phyloP scores from a whole-genome alignment of 1,140 invertebrate genomes.

The Drosophila subpulchrella region DNA sequence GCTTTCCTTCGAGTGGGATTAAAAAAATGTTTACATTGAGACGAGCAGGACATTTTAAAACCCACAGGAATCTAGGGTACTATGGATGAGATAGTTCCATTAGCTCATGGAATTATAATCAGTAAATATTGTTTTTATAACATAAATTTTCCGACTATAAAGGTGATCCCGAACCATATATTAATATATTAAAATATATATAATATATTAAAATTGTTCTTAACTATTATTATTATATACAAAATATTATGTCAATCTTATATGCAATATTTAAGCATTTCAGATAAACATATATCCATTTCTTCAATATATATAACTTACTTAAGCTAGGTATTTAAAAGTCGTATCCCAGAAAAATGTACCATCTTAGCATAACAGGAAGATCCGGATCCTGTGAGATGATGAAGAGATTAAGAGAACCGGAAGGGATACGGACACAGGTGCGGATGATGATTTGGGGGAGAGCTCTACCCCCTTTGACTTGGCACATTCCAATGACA shows the following conservation, averaged over 20 bases:
- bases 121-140: neutral
- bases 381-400: constrained; percentile 20
- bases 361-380: constrained; percentile 20
- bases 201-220: too few relatives aligned
- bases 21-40: constrained; percentile 45
- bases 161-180: too few relatives aligned
- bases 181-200: too few relatives aligned
- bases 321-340: neutral
- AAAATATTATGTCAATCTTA: too few relatives aligned
- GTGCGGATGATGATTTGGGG: constrained; percentile 34
- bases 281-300: too few relatives aligned
- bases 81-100: neutral
- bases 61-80: constrained; percentile 11
- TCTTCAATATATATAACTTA: neutral
- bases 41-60: constrained; percentile 44
- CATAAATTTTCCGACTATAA: too few relatives aligned
- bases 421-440: constrained; percentile 69
- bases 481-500: constrained; percentile 26
- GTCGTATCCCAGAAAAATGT: neutral
- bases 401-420: constrained; percentile 54
- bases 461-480: constrained; percentile 2
- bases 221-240: too few relatives aligned
- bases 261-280: too few relatives aligned
- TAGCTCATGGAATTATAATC: neutral
- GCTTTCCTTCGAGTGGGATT: constrained; percentile 72